Evolutionary conservation across 2,888 invertebrate genomes (phyloP).

Genomic region (Vesta saturnalis): DNA sequence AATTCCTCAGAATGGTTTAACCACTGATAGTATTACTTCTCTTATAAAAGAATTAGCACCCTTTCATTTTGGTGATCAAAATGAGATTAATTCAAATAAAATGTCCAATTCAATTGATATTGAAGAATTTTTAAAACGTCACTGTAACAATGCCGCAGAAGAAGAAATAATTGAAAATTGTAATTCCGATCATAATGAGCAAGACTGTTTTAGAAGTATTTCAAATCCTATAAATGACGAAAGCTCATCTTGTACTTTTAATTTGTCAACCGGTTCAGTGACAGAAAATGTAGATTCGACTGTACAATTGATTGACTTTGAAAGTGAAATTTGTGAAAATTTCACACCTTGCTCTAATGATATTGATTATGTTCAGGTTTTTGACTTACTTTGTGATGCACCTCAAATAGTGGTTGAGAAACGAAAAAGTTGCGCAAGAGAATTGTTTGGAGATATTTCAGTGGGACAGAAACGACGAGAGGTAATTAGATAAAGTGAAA

Average conservation of each 20-base stretch:
- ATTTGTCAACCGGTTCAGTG: no score
- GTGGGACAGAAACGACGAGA: neutral
- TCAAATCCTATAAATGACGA: neutral
- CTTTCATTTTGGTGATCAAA: neutral
- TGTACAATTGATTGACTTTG: constrained; percentile 26
- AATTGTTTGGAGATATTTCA: neutral
- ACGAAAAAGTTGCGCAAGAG: neutral
- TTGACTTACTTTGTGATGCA: neutral
- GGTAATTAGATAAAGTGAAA: neutral
- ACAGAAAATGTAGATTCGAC: constrained; percentile 16
- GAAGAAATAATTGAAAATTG: no score
- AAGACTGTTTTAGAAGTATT: no score
- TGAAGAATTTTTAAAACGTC: no score
- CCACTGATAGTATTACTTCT: neutral
- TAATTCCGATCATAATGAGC: no score
- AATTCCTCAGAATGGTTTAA: neutral
- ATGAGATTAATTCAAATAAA: no score
- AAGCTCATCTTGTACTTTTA: no score
- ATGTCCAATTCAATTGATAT: no score
- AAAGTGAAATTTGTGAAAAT: constrained; percentile 19
- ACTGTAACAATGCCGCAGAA: no score
- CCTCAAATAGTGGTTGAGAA: neutral
- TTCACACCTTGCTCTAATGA: neutral
- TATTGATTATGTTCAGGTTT: neutral
- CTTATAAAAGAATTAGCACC: neutral